These are phyloP conservation scores for Autographa gamma DNA, from an alignment of 2,888 invertebrate species.

Conservation along the genomic window DNA sequence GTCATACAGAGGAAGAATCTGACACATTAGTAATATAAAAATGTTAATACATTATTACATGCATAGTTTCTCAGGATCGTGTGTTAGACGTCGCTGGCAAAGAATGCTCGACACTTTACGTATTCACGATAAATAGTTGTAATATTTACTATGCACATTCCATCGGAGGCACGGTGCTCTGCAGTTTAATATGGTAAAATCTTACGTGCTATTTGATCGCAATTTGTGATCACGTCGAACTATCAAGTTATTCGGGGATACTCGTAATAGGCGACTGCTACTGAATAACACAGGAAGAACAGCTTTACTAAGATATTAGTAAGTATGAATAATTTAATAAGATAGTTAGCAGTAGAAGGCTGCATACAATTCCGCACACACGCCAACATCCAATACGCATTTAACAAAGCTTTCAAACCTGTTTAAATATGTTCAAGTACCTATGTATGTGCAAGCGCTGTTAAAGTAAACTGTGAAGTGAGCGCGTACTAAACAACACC, in stretches of 20 bases:
- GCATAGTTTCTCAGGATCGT: conserved; percentile 7
- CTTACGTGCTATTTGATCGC: conserved; percentile 3
- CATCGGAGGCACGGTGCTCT: neutral
- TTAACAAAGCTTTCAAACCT: conserved; percentile 51
- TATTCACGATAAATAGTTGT: conserved; percentile 9
- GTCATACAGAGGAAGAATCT: neutral
- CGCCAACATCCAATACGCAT: conserved; percentile 21
- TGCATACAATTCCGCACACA: neutral
- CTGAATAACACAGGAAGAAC: neutral
- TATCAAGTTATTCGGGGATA: neutral
- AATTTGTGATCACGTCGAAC: neutral
- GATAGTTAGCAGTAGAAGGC: neutral
- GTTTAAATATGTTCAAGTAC: conserved; percentile 43
- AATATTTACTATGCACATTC: conserved; percentile 9
- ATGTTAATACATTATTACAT: conserved; percentile 2
- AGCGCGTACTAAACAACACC: conserved; percentile 39
- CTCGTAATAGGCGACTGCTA: neutral
- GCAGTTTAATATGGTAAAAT: conserved; percentile 6
- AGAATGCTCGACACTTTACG: conserved; percentile 7
- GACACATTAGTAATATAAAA: neutral
- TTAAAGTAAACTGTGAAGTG: conserved; percentile 53
- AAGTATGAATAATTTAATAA: neutral
- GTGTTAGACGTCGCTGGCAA: neutral
- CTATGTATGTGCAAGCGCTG: conserved; percentile 40
- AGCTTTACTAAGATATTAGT: neutral